phyloP scores from a whole-genome alignment of 2,113 vertebrate genomes.

The Centropus bengalensis region DNA sequence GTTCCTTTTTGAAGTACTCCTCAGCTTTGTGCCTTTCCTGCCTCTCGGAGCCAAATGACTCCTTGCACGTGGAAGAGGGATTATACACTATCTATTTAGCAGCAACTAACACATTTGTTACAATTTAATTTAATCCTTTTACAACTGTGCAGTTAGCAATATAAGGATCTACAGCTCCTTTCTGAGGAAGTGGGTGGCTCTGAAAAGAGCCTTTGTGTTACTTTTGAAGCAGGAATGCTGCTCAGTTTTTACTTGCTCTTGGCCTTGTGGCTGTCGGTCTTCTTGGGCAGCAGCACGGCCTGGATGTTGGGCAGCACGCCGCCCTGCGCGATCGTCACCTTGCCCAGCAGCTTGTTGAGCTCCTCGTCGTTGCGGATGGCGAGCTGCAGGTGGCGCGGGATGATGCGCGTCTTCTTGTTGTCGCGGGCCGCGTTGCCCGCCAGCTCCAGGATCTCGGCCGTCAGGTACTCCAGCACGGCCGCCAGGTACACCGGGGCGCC shows the following conservation, averaged over 20 bases:
- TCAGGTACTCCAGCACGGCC: slow-evolving; percentile 89
- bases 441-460: slow-evolving; percentile 78
- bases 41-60: rapidly evolving
- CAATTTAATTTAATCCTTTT: no score
- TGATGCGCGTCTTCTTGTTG: slow-evolving; percentile 93
- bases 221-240: rapidly evolving
- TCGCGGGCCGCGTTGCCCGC: slow-evolving; percentile 83
- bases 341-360: slow-evolving; percentile 84
- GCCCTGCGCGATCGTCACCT: slow-evolving; percentile 88
- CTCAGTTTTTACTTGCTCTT: slow-evolving; percentile 61
- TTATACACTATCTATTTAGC: rapidly evolving
- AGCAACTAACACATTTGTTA: rapidly evolving
- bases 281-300: slow-evolving; percentile 91
- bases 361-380: slow-evolving; percentile 91
- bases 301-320: slow-evolving; percentile 90
- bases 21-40: rapidly evolving
- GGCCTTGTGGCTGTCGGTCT: slow-evolving; percentile 76
- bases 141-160: no score
- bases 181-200: not conserved
- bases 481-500: slow-evolving; percentile 89
- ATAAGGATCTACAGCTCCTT: not conserved
- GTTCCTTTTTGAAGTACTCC: rapidly evolving
- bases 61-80: rapidly evolving
- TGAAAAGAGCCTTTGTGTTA: slow-evolving; percentile 39
- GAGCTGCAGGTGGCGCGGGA: slow-evolving; percentile 89